Evolutionary conservation across 2,797 vertebrate species (phyloP).

Genomic region (Steatocranus sp.): DNA sequence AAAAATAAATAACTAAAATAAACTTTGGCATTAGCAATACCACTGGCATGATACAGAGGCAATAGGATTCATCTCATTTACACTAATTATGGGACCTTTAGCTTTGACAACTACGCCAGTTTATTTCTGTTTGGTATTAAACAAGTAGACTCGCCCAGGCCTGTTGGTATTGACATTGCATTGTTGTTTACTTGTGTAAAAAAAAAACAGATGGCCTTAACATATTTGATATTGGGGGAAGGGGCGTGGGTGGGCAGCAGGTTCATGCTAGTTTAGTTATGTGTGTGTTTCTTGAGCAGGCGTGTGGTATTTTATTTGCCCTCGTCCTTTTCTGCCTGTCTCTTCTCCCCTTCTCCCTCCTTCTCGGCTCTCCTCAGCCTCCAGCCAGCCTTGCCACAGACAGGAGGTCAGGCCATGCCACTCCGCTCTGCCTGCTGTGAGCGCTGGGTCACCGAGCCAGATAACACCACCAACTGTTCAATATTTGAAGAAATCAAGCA

Average conservation of each 20-base stretch:
- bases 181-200: slow-evolving; percentile 69
- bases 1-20: neutral
- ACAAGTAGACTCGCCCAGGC: slow-evolving; percentile 34
- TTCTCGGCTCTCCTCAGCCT: slow-evolving; percentile 62
- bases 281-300: slow-evolving; percentile 59
- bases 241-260: slow-evolving; percentile 33
- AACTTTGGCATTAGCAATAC: neutral
- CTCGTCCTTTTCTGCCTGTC: slow-evolving; percentile 72
- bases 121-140: slow-evolving; percentile 51
- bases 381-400: slow-evolving; percentile 62
- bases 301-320: slow-evolving; percentile 68
- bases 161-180: slow-evolving; percentile 63
- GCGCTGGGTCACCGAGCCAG: slow-evolving; percentile 70
- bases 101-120: slow-evolving; percentile 28
- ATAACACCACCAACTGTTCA: slow-evolving; percentile 75
- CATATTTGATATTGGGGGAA: slow-evolving; percentile 66
- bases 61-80: neutral
- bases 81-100: slow-evolving; percentile 37
- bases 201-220: slow-evolving; percentile 71
- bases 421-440: slow-evolving; percentile 70
- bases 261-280: slow-evolving; percentile 62
- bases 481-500: slow-evolving; percentile 73
- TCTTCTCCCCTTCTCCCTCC: slow-evolving; percentile 55
- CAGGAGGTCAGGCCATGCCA: slow-evolving; percentile 75
- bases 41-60: neutral